Evolutionary conservation across 2,888 invertebrate species (phyloP).

Genomic region (Lydus trimaculatus): DNA sequence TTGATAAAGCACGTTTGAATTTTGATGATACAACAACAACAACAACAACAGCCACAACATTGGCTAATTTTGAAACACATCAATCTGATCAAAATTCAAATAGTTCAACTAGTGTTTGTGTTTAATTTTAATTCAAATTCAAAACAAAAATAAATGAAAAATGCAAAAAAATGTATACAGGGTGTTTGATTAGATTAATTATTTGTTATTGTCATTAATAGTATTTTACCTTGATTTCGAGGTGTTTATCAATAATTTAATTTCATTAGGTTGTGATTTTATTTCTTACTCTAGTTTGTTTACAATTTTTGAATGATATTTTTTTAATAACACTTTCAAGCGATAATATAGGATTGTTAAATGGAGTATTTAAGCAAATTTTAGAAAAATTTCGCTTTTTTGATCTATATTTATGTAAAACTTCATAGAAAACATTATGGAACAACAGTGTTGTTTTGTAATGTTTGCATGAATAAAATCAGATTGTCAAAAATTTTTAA

Average conservation of each 20-base stretch:
- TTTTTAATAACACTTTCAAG: too few species aligned
- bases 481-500: background rate
- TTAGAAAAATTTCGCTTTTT: background rate
- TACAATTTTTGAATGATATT: background rate
- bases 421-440: background rate
- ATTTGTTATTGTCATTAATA: background rate
- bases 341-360: background rate
- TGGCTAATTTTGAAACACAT: conserved; percentile 62
- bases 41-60: conserved; percentile 67
- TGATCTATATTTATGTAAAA: background rate
- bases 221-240: background rate
- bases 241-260: background rate
- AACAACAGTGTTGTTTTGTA: conserved; percentile 1
- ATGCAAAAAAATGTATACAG: background rate
- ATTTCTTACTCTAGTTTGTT: background rate
- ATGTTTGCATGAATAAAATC: background rate
- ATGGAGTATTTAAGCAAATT: background rate
- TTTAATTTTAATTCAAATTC: background rate
- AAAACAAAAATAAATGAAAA: background rate
- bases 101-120: background rate
- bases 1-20: conserved; percentile 55
- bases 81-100: background rate
- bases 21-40: conserved; percentile 63
- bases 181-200: conserved; percentile 7
- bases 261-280: background rate